These are phyloP conservation scores for Drosophila truncata DNA, from an alignment of 1,140 invertebrate genomes.

Conservation along the genomic window DNA sequence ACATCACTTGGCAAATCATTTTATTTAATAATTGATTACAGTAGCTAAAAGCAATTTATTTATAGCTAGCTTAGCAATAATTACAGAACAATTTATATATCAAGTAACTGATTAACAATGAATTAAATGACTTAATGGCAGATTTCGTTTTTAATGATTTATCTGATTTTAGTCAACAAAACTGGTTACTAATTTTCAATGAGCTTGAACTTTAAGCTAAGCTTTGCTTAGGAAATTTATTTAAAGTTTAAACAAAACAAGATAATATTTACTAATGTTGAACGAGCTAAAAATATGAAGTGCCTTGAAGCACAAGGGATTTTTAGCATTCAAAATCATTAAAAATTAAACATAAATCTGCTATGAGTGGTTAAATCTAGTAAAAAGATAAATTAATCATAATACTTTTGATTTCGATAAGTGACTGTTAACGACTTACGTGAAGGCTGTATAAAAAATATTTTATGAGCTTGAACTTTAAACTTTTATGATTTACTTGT, in stretches of 20 bases:
- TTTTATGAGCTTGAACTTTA: slow-evolving; percentile 4
- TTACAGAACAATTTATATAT: slow-evolving; percentile 5
- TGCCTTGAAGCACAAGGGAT: neutral
- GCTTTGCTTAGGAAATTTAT: neutral
- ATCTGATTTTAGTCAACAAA: neutral
- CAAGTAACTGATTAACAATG: neutral
- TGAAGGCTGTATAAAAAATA: neutral
- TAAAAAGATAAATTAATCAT: neutral
- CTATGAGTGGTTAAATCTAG: neutral
- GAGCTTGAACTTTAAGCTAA: slow-evolving; percentile 25
- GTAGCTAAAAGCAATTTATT: neutral
- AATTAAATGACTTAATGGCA: neutral
- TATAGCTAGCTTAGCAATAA: neutral
- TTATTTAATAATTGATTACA: slow-evolving; percentile 3
- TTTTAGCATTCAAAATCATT: neutral
- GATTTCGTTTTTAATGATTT: too few relatives aligned
- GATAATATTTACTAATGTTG: slow-evolving; percentile 2
- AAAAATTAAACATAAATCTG: too few relatives aligned
- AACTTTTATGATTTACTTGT: neutral
- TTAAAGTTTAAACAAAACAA: neutral
- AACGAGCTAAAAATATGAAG: neutral
- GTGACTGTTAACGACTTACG: neutral
- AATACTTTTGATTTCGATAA: neutral
- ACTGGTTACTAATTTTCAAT: slow-evolving; percentile 14
- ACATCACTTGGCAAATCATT: neutral